Evolutionary conservation across 2,888 invertebrate species (phyloP).

Genomic region (Oligia fasciuncula): DNA sequence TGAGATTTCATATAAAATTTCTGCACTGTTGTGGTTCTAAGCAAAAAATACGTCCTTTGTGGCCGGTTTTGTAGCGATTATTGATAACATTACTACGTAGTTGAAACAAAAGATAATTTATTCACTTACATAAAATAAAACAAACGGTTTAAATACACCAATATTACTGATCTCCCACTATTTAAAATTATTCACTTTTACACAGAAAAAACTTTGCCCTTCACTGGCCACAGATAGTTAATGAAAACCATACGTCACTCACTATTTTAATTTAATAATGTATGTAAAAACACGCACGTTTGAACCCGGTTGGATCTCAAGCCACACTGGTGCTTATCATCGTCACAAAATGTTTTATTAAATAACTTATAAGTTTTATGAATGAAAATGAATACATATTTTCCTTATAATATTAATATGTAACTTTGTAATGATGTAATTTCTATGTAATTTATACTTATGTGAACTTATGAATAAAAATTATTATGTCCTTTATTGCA

Average conservation of each 20-base stretch:
- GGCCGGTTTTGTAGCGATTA: too few species aligned
- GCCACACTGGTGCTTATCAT: neutral
- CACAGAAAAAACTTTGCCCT: neutral
- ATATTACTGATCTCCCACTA: too few species aligned
- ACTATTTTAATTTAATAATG: neutral
- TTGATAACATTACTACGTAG: too few species aligned
- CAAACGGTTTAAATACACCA: neutral
- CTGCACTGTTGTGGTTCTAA: too few species aligned
- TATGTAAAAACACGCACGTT: constrained; percentile 5
- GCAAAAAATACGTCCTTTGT: too few species aligned
- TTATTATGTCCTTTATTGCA: too few species aligned
- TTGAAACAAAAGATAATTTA: neutral
- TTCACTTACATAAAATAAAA: constrained; percentile 20
- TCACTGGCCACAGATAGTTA: neutral
- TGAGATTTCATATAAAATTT: too few species aligned
- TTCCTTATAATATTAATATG: too few species aligned
- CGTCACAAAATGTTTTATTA: neutral
- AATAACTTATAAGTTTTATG: too few species aligned
- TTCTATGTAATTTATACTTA: too few species aligned
- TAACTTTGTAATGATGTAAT: too few species aligned
- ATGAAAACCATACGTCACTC: neutral
- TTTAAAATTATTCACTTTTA: neutral
- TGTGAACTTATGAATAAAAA: too few species aligned
- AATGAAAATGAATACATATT: neutral
- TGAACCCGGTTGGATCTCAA: neutral